Base-by-base conservation (phyloP, 2,113 vertebrate genomes). In the Sylvicapra grimmia region DNA sequence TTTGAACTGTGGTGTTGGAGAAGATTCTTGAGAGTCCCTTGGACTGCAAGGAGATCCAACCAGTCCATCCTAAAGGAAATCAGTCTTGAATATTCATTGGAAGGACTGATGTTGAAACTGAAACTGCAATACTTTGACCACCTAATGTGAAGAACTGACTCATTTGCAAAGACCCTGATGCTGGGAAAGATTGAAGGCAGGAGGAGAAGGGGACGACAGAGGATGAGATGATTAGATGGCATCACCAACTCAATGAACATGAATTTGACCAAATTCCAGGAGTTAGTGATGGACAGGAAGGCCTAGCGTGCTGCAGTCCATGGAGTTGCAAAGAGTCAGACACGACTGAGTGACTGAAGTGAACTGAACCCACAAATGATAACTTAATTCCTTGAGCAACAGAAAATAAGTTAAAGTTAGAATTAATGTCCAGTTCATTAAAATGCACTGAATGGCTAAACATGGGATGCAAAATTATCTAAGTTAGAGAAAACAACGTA, bases 371-470 rank as follows among this genome's bases (percentile, higher is more conserved):
- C 88, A 75, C 80, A 97, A 97, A 90, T 96, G 80, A 98, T 89
- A 95, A 90, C 96, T 98, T 93, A 94, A 86, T 98, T 98, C 77
- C 4, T 97, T 91, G 83, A 98, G 65, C 87, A 97, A 86, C 65
- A 95, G 89, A 94, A 98, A 95, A 90, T 96, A 98, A 98, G 85
- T 92, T 0, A 95, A 98, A 92, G 86, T 75, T 97, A 97, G 94
- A 96, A 88, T 92, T 94, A 68, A 92, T 49, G 91, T 97, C 59
- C 92, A 96, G 86, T 94, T 97, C 88, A 59, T 13, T 90, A 98
- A 98, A 98, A 90, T 96, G 63, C 54, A 97, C 97, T 53, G 83
- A 51, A 85, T 49, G 7, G 36, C 16, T 51, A 84, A 95, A 97
- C 95, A 95, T 61, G 58, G 93, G 89, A 95, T 97, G 96, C 90